Evolutionary conservation across 2,113 vertebrate genomes (phyloP).

Genomic region (Datnioides undecimradiatus): DNA sequence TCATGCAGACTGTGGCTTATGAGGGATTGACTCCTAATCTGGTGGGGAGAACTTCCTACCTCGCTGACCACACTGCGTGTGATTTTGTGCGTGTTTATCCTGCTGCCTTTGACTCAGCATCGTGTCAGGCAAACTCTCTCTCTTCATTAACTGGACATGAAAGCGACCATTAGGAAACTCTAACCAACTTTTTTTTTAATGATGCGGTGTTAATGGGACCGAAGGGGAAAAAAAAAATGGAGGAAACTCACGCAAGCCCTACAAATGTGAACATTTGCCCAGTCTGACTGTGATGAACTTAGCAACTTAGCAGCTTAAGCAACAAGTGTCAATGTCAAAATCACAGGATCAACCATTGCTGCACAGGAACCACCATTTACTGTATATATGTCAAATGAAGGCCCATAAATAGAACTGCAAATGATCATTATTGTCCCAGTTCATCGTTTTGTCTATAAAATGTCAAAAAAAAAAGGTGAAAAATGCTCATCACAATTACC

Average conservation of each 20-base stretch:
- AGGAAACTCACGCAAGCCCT: not conserved
- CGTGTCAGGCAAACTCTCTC: conserved; percentile 3
- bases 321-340: not conserved
- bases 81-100: conserved; percentile 2
- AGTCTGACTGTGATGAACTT: not conserved
- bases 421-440: too few relatives aligned
- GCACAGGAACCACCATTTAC: not conserved
- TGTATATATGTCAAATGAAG: not conserved
- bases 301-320: not conserved
- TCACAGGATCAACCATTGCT: not conserved
- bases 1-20: conserved; percentile 70
- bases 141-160: not conserved
- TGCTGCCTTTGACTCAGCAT: conserved; percentile 38
- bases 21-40: conserved; percentile 72
- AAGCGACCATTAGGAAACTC: not conserved
- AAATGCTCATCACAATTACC: too few relatives aligned
- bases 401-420: too few relatives aligned
- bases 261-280: not conserved
- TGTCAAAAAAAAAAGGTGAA: too few relatives aligned
- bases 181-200: not conserved
- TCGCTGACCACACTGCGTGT: conserved; percentile 31
- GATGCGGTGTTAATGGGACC: not conserved
- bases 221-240: too few relatives aligned
- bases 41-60: conserved; percentile 63
- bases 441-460: too few relatives aligned